phyloP scores from a whole-genome alignment of 2,797 vertebrate genomes.

The Megaceryle alcyon region DNA sequence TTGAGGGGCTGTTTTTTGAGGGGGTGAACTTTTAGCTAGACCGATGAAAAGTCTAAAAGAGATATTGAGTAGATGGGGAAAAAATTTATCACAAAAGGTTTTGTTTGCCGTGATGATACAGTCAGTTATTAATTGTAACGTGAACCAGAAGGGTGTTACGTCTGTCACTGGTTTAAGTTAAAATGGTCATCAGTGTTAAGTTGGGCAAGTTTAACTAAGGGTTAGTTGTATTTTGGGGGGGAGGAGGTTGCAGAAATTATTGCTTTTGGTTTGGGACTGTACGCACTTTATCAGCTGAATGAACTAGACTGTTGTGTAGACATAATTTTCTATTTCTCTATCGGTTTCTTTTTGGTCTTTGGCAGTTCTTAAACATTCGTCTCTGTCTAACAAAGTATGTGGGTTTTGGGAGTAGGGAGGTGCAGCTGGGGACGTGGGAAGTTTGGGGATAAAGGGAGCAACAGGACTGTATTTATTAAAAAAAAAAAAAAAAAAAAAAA shows the following conservation, averaged over 20 bases:
- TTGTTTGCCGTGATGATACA: conserved; percentile 57
- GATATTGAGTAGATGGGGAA: background rate
- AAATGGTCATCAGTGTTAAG: conserved; percentile 70
- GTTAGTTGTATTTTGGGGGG: conserved; percentile 59
- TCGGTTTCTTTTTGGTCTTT: conserved; percentile 21
- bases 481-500: background rate
- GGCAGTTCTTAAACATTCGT: conserved; percentile 26
- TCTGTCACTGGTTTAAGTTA: conserved; percentile 67
- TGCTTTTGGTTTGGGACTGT: background rate
- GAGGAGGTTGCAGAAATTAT: conserved; percentile 32
- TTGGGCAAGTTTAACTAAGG: conserved; percentile 75
- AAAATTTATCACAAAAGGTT: conserved; percentile 48
- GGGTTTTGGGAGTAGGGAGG: conserved; percentile 25
- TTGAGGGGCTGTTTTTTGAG: conserved; percentile 59
- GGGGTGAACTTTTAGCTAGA: conserved; percentile 7
- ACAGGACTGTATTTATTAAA: conserved; percentile 74
- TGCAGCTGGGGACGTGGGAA: conserved; percentile 54
- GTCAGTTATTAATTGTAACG: conserved; percentile 55
- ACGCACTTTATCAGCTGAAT: background rate
- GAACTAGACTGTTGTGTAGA: background rate
- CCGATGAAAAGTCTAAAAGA: conserved; percentile 5
- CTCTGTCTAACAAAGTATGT: conserved; percentile 47
- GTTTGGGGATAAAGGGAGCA: conserved; percentile 74
- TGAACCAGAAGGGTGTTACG: conserved; percentile 57
- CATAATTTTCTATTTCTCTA: conserved; percentile 54